phyloP scores from a whole-genome alignment of 1,140 invertebrate species.

The Ceratina calcarata region DNA sequence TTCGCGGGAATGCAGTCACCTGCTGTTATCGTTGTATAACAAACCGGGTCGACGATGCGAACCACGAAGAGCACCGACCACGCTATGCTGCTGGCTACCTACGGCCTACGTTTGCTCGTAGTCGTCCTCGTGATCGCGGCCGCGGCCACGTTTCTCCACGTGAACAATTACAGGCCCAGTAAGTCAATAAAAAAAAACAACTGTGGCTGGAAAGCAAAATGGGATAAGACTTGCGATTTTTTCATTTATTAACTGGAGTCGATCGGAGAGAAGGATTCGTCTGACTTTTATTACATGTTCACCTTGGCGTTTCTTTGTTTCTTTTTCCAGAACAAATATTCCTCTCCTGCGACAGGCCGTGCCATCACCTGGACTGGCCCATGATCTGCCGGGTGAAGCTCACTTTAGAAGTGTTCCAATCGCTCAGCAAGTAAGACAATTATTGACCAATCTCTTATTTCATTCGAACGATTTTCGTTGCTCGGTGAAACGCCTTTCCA shows the following conservation, averaged over 20 bases:
- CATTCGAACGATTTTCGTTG: not conserved
- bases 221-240: no score
- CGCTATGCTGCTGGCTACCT: conserved; percentile 64
- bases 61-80: conserved; percentile 55
- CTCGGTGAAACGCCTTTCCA: no score
- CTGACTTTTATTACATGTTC: not conserved
- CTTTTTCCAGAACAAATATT: conserved; percentile 85
- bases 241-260: no score
- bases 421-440: conserved; percentile 84
- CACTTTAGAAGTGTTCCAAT: conserved; percentile 85
- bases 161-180: conserved; percentile 77
- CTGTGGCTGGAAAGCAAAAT: no score
- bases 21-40: conserved; percentile 62
- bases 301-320: conserved; percentile 22
- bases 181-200: no score
- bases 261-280: no score
- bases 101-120: conserved; percentile 68
- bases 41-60: conserved; percentile 66
- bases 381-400: conserved; percentile 90
- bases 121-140: conserved; percentile 71
- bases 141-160: conserved; percentile 76
- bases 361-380: conserved; percentile 88
- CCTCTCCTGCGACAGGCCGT: conserved; percentile 86
- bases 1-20: conserved; percentile 53
- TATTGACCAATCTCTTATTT: no score